A percentile compares a stretch with the other conserved stretches of the same genome.
phyloP scores from a whole-genome alignment of 2,888 invertebrate species.

The Sphaeridia pumilis region DNA sequence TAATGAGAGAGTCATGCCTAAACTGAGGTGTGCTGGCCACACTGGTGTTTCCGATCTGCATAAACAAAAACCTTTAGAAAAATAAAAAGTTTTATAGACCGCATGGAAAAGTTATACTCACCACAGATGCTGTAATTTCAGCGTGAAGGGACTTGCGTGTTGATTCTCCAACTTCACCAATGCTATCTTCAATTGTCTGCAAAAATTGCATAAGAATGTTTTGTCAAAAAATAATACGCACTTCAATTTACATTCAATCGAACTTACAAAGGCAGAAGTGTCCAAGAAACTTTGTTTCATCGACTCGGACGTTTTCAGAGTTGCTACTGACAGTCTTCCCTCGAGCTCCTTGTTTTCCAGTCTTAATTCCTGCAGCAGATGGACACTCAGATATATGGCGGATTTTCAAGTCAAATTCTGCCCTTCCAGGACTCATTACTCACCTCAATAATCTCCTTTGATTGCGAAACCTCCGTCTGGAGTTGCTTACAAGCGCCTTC shows the following conservation, averaged over 20 bases:
- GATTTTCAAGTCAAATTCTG: not conserved
- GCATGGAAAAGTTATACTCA: not conserved
- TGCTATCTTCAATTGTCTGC: not conserved
- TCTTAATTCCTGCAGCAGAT: not conserved
- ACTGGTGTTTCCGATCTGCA: not conserved
- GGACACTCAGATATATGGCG: not conserved
- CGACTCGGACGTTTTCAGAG: not conserved
- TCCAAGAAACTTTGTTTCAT: not conserved
- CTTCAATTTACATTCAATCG: not conserved
- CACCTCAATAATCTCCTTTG: conserved; percentile 1
- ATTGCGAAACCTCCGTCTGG: not conserved
- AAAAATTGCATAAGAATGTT: not conserved
- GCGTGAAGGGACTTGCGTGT: conserved; percentile 11
- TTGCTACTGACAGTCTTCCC: not conserved
- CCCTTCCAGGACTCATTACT: not conserved
- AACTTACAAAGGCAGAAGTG: not conserved
- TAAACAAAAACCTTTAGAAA: no score
- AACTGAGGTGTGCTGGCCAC: not conserved
- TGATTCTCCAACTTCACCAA: conserved; percentile 4
- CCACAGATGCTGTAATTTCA: conserved; percentile 15
- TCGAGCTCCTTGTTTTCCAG: conserved; percentile 10
- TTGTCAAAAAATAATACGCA: not conserved
- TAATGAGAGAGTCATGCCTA: conserved; percentile 12
- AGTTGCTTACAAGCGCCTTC: not conserved
- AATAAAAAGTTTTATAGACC: not conserved